These are phyloP conservation scores for Idris sp. DNA, from an alignment of 1,140 invertebrate genomes.

Conservation along the genomic window DNA sequence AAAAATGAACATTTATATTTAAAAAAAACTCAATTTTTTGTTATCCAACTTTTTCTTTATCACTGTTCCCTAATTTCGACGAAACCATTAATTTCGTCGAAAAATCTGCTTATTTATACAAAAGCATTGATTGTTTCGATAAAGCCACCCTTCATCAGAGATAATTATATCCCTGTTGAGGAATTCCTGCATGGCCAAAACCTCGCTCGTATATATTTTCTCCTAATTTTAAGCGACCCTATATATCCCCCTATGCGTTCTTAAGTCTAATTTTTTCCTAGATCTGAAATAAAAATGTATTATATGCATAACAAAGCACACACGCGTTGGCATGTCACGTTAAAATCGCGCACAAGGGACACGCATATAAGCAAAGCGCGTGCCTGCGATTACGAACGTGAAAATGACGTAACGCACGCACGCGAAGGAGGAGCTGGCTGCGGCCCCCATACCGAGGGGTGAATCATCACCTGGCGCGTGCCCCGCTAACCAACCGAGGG, in stretches of 20 bases:
- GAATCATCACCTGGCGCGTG: conserved; percentile 77
- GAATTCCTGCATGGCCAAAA: too few relatives aligned
- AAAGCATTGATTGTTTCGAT: too few relatives aligned
- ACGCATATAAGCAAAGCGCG: conserved; percentile 34
- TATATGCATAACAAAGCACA: conserved; percentile 39
- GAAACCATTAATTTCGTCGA: too few relatives aligned
- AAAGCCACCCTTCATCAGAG: too few relatives aligned
- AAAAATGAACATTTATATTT: too few relatives aligned
- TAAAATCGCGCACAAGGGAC: conserved; percentile 44
- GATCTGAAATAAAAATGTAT: conserved; percentile 29
- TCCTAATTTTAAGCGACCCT: conserved; percentile 8
- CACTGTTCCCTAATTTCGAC: too few relatives aligned
- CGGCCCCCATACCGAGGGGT: conserved; percentile 64
- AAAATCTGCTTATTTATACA: too few relatives aligned
- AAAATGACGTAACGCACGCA: conserved; percentile 64
- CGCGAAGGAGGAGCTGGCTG: conserved; percentile 13
- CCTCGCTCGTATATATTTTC: too few relatives aligned
- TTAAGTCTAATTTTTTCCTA: background rate
- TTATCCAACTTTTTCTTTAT: too few relatives aligned
- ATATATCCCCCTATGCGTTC: background rate
- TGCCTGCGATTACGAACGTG: conserved; percentile 44
- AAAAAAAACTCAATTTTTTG: too few relatives aligned
- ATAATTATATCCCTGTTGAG: too few relatives aligned
- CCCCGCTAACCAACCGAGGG: conserved; percentile 43
- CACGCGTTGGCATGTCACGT: conserved; percentile 46